Percentiles rank a stretch among this genome's conserved stretches.
phyloP scores from a whole-genome alignment of 2,797 vertebrate genomes.

The Crocodylus rhombifer region DNA sequence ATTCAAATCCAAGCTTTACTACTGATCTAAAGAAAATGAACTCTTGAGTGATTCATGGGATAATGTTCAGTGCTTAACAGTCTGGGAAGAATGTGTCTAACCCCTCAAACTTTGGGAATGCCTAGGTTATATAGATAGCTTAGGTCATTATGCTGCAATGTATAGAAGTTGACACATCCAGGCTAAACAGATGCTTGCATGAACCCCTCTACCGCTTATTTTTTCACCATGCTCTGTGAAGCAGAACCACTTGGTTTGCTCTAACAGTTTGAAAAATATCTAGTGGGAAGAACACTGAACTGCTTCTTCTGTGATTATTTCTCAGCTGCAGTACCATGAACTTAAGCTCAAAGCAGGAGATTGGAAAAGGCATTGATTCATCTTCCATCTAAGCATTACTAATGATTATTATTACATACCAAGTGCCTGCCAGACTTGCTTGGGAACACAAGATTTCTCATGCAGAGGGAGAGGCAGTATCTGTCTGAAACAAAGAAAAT shows the following conservation, averaged over 20 bases:
- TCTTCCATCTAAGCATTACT: rapidly evolving
- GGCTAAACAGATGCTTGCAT: too few species aligned
- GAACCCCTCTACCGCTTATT: neutral
- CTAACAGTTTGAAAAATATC: neutral
- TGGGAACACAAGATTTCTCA: rapidly evolving
- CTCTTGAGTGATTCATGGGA: neutral
- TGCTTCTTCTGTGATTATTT: neutral
- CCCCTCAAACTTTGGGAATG: neutral
- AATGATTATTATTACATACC: neutral
- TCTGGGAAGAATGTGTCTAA: neutral
- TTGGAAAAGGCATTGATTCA: rapidly evolving
- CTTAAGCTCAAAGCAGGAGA: neutral
- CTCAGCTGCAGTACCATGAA: neutral
- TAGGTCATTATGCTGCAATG: neutral
- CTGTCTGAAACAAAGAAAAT: neutral
- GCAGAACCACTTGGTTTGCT: neutral
- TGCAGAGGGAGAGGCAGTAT: neutral
- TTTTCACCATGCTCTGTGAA: neutral
- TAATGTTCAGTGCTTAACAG: neutral
- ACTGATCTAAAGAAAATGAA: neutral
- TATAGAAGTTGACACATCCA: too few species aligned
- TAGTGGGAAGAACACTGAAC: rapidly evolving
- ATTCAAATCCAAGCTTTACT: neutral
- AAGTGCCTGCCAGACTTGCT: neutral
- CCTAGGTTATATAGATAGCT: neutral